Evolutionary conservation across 2,797 vertebrate species (phyloP).

Genomic region (Alca torda): DNA sequence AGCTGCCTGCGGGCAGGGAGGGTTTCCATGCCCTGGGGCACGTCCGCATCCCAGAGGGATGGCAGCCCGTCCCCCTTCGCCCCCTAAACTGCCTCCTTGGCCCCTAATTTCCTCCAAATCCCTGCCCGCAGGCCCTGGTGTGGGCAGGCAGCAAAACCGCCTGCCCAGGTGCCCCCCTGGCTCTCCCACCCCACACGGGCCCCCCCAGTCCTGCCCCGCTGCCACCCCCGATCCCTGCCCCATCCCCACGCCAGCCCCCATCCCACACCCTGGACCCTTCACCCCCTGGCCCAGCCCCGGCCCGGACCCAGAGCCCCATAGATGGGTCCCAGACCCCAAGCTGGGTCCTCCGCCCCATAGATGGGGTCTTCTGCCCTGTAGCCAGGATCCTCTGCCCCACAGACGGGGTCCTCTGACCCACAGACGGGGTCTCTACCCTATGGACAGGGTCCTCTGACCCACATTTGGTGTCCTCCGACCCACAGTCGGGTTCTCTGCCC

Average conservation of each 20-base stretch:
- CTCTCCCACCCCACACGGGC: background rate
- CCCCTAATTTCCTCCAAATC: accelerated
- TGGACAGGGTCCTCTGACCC: background rate
- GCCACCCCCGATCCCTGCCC: background rate
- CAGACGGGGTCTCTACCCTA: no score
- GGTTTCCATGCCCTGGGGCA: background rate
- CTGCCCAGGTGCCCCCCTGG: no score
- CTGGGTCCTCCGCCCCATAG: background rate
- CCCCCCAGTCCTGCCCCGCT: background rate
- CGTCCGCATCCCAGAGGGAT: background rate
- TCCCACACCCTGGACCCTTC: background rate
- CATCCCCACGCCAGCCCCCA: no score
- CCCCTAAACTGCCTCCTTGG: background rate
- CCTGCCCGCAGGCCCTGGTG: background rate
- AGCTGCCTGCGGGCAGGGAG: background rate
- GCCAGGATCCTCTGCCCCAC: no score
- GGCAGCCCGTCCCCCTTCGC: background rate
- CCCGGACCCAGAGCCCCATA: background rate
- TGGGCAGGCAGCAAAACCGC: background rate
- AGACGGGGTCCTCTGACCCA: background rate
- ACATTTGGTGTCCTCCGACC: background rate
- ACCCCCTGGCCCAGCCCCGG: background rate
- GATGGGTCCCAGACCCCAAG: background rate
- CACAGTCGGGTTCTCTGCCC: no score
- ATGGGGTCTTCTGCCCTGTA: no score